phyloP scores from a whole-genome alignment of 2,113 vertebrate genomes.

The Cromileptes altivelis region DNA sequence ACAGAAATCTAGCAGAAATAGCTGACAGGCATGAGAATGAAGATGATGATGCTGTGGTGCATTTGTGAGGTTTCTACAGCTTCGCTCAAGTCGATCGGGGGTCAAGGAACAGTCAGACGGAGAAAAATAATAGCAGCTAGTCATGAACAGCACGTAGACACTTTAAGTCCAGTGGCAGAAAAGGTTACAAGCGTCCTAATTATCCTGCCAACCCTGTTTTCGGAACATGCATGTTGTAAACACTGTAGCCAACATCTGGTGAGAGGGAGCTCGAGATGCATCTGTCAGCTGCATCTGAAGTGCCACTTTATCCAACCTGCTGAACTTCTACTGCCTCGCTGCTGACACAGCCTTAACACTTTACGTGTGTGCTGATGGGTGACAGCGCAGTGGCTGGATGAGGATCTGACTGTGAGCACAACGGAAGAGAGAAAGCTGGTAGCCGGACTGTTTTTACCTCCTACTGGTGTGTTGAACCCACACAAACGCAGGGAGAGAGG shows the following conservation, averaged over 20 bases:
- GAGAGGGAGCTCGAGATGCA: constrained; percentile 19
- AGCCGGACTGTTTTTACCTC: constrained; percentile 34
- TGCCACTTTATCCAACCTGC: constrained; percentile 41
- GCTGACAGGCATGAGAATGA: not conserved
- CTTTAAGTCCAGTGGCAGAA: not conserved
- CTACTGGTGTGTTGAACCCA: constrained; percentile 54
- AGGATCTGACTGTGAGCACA: not conserved
- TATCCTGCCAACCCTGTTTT: too few species aligned
- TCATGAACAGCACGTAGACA: not conserved
- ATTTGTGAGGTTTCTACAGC: not conserved
- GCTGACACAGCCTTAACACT: constrained; percentile 22
- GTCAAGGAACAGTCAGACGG: not conserved
- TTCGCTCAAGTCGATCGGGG: not conserved
- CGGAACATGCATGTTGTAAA: not conserved
- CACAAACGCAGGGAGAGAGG: constrained; percentile 41
- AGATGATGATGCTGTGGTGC: not conserved
- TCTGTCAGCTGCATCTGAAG: constrained; percentile 56
- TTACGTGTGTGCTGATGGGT: constrained; percentile 4
- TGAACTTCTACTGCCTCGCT: constrained; percentile 37
- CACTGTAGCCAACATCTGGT: constrained; percentile 22
- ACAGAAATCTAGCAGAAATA: not conserved
- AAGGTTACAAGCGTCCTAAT: not conserved
- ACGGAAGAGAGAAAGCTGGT: constrained; percentile 1
- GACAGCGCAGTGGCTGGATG: not conserved
- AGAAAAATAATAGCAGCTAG: not conserved